A percentile compares a stretch with the other conserved stretches of the same genome.
These are phyloP conservation scores for Microctonus hyperodae DNA, from an alignment of 2,888 invertebrate genomes.

Conservation along the genomic window DNA sequence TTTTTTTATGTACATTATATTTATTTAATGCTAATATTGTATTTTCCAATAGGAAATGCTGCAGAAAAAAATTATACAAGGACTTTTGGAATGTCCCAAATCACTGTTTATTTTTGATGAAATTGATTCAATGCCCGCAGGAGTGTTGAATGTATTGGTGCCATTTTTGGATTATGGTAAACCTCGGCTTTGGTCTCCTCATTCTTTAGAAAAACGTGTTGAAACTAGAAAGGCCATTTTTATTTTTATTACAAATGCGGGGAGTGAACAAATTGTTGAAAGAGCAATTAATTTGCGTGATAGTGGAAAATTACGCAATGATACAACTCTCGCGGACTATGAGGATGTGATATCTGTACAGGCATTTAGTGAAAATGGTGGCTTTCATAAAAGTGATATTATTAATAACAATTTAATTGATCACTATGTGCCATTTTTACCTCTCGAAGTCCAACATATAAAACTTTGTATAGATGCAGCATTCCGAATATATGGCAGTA, in stretches of 20 bases:
- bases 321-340: constrained; percentile 75
- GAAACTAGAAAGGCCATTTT: constrained; percentile 75
- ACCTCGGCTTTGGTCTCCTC: not conserved
- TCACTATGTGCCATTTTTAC: constrained; percentile 93
- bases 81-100: constrained; percentile 74
- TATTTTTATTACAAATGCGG: constrained; percentile 92
- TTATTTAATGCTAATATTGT: not conserved
- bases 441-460: constrained; percentile 86
- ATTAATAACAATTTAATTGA: constrained; percentile 89
- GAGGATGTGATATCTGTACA: constrained; percentile 73
- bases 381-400: constrained; percentile 81
- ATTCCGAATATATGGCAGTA: constrained; percentile 59
- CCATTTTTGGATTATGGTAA: constrained; percentile 83
- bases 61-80: constrained; percentile 63
- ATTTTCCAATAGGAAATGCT: constrained; percentile 23
- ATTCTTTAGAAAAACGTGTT: not conserved
- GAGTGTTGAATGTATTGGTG: constrained; percentile 83
- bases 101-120: constrained; percentile 97
- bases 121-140: constrained; percentile 89
- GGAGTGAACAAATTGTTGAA: constrained; percentile 75
- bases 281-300: constrained; percentile 69
- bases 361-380: constrained; percentile 79
- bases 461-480: constrained; percentile 77
- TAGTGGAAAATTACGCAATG: constrained; percentile 69
- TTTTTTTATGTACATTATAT: too few species aligned